Conservation (phyloP, 2,797 vertebrate species). For the Pangasius sanitwongsei region DNA sequence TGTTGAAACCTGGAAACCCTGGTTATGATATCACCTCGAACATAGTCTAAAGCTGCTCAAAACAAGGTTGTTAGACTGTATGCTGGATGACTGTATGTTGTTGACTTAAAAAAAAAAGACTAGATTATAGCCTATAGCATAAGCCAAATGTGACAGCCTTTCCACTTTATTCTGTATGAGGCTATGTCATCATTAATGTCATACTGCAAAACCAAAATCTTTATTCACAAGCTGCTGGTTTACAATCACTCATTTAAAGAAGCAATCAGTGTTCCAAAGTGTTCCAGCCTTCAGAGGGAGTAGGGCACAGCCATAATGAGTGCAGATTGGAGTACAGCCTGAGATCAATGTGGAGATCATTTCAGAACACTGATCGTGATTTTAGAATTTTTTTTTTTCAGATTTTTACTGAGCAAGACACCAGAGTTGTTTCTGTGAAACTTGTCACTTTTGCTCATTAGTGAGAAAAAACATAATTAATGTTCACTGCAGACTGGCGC, state of each 20-base stretch:
- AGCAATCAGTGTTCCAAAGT: background rate
- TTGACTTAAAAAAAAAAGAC: background rate
- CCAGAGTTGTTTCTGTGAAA: background rate
- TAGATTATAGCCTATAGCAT: background rate
- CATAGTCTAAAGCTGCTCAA: background rate
- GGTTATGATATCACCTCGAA: background rate
- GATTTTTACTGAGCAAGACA: background rate
- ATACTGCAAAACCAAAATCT: background rate
- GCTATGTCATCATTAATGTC: background rate
- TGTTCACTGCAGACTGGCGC: background rate
- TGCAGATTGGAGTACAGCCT: background rate
- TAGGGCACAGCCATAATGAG: background rate
- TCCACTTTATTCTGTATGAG: background rate
- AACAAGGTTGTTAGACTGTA: background rate
- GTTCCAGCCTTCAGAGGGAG: background rate
- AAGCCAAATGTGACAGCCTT: background rate
- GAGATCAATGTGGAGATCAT: background rate
- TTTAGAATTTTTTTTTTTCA: background rate
- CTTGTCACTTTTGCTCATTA: background rate
- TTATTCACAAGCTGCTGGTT: background rate
- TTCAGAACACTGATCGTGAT: background rate
- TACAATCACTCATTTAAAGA: background rate
- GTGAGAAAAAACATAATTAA: background rate
- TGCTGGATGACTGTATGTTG: background rate
- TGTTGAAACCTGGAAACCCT: background rate